phyloP scores from a whole-genome alignment of 2,113 vertebrate species.

The Mus pahari region DNA sequence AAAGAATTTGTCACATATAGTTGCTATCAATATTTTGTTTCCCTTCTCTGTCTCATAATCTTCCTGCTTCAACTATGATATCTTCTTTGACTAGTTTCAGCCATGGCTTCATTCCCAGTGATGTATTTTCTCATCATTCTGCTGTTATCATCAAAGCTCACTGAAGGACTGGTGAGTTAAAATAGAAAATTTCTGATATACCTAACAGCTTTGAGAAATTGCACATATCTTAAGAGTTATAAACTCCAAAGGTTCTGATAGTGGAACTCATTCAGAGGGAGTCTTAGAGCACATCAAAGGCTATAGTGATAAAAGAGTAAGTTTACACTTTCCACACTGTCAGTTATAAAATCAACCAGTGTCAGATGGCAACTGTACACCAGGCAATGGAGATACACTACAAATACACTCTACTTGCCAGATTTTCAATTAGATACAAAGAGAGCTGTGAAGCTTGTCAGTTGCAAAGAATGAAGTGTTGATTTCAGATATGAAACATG shows the following conservation, averaged over 20 bases:
- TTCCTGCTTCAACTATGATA: not conserved
- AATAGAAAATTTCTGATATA: not conserved
- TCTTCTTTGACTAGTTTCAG: not conserved
- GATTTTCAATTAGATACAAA: too few relatives aligned
- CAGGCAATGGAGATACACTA: too few relatives aligned
- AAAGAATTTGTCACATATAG: not conserved
- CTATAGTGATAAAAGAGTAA: too few relatives aligned
- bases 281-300: not conserved
- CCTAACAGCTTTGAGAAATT: not conserved
- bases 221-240: not conserved
- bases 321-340: too few relatives aligned
- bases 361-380: too few relatives aligned
- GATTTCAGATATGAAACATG: too few relatives aligned
- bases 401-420: too few relatives aligned
- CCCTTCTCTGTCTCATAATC: too few relatives aligned
- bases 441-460: too few relatives aligned
- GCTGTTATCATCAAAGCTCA: not conserved
- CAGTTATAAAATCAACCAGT: too few relatives aligned
- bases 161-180: not conserved
- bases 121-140: not conserved
- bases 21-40: not conserved
- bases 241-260: too few relatives aligned
- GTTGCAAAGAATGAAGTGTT: too few relatives aligned
- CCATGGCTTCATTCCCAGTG: not conserved
- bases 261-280: not conserved